Base-by-base conservation (phyloP, 1,140 invertebrate species). In the Chrysopa pallens region DNA sequence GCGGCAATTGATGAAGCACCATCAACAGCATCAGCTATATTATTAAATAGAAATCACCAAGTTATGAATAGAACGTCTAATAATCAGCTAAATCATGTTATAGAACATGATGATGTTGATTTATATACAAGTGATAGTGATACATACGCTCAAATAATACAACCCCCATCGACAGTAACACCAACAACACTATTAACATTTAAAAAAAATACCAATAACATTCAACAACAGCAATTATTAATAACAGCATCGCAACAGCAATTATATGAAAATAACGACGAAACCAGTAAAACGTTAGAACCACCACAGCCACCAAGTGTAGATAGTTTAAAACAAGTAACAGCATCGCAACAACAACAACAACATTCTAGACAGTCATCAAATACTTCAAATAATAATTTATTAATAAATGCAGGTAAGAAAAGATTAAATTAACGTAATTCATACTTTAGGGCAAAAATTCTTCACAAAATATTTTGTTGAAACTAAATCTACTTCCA, bases 141-240 rank as follows among this genome's bases (percentile, higher is more conserved):
- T 58, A 88, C 84, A 4, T 90, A 89, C 61, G 84, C 85, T 36
- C 81, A 86, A 61, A 89, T 23, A 23, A 3, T 89, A 49, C 78
- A 82, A 45, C 79, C 82, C 4, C 61, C 73, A 42, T 64, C 63
- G 0, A 71, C 74, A 47, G 65, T 68, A 29, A 64, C 63, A 42
- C 49, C 55, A 38, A 60, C 47, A 51, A 60, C 49, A 56, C 50
- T 8, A 33, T 33, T 11, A 9, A 33, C 31, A 33, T 33, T 33
- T 33, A 33, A 11, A 55, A 53, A 23, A 52, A 47, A 8, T 36
- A 40, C 11, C 36, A 40, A 28, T 45, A 39, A 8, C 47, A 29
- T 33, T 38, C 27, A 35, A 33, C 13, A n/a, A 27, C 17, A 14
- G 12, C 42, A 38, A 14, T 43, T 43, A 39, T 37, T 15, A 9